Base-by-base conservation (phyloP, 2,888 invertebrate genomes). In the Loripinus fragilis region DNA sequence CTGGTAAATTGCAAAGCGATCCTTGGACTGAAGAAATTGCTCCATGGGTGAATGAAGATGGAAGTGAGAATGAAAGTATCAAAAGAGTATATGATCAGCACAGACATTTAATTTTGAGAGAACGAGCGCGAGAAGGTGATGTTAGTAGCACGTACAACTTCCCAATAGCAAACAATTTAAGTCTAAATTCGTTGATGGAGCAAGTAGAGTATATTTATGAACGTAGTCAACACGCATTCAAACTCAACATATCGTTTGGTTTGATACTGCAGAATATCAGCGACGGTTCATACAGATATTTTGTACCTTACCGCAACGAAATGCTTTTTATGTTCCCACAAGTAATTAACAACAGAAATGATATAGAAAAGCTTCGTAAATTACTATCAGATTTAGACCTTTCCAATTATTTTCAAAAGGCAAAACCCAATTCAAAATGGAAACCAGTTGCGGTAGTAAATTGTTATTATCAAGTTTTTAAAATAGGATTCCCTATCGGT, bases 201-300 rank as follows among this genome's bases (percentile, higher is more conserved):
- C 52, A 52, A 7, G 25, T 52, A 8, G 52, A 52, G 25, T 25
- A 48, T 28, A 73, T 78, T 15, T 71, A 76, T 60, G 60, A 67
- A 17, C 33, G 35, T 0, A 41, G 55, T n/a, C 48, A 55, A 2
- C 15, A 60, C 30, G 67, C 72, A 15, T 76, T 76, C 33, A 76
- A 76, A 42, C 10, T 76, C 2, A 71, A 76, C 65, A 20, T 72
- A 25, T n/a, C 48, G 25, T 76, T 76, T n/a, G 76, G 76, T 8
- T 60, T 72, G 2, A 76, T 76, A 38, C 41, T 76, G 45, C 12
- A 42, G 20, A 41, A 76, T 67, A 33, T 76, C 20, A 52, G 72
- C 25, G 72, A 71, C 8, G 67, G 45, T n/a, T 15, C 48, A 35
- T 72, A 60, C 28, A 28, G 76, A 35, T 76, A 69, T 65, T 78